These are phyloP conservation scores for Petrocephalus zakoni DNA, from an alignment of 2,113 vertebrate genomes.

Conservation along the genomic window DNA sequence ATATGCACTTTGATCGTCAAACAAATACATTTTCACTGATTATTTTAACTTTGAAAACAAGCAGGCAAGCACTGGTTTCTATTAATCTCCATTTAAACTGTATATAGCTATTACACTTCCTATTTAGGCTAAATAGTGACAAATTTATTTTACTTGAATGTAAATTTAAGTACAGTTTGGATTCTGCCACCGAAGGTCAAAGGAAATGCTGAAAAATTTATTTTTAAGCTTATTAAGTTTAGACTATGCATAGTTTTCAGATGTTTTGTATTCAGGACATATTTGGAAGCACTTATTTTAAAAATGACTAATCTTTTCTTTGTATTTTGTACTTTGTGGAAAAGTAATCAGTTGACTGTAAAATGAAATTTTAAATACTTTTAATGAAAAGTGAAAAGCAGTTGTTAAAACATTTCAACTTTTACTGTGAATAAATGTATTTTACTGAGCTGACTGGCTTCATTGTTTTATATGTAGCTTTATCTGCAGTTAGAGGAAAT, in stretches of 20 bases:
- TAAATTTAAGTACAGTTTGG: conserved; percentile 9
- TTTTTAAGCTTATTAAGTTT: conserved; percentile 49
- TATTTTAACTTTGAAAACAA: neutral
- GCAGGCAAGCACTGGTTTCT: neutral
- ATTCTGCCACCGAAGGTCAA: conserved; percentile 25
- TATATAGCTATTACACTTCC: neutral
- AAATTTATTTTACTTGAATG: neutral
- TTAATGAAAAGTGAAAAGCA: conserved; percentile 61
- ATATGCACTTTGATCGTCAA: neutral
- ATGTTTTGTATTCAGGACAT: conserved; percentile 55
- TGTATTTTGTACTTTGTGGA: conserved; percentile 62
- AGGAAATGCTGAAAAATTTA: conserved; percentile 44
- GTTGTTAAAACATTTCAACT: conserved; percentile 43
- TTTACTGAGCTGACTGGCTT: conserved; percentile 52
- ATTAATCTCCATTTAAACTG: neutral
- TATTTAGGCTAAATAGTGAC: neutral
- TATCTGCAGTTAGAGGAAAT: neutral
- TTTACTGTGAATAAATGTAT: conserved; percentile 66
- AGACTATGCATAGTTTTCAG: conserved; percentile 59
- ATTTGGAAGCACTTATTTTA: conserved; percentile 52
- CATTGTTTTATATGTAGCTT: conserved; percentile 11
- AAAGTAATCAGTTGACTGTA: conserved; percentile 53
- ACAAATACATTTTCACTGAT: neutral
- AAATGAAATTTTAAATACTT: conserved; percentile 67
- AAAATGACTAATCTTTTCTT: conserved; percentile 50